Evolutionary conservation across 1,140 invertebrate species (phyloP).

Genomic region (Oncopodura yosiiana): DNA sequence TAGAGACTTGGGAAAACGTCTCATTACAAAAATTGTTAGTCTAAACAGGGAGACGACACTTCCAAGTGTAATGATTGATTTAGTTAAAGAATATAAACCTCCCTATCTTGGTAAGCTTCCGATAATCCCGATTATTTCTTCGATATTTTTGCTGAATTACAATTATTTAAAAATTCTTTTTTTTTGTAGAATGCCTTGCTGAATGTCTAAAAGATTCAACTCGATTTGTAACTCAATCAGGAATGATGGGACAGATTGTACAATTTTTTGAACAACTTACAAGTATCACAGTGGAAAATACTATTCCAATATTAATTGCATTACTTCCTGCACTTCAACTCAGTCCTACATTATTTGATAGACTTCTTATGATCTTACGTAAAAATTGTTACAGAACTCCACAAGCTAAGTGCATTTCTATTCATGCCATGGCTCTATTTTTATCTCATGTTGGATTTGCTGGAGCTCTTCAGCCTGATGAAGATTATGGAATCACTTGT

Average conservation of each 20-base stretch:
- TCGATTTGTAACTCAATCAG: slow-evolving; percentile 3
- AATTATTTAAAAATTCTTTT: slow-evolving; percentile 4
- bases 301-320: slow-evolving; percentile 23
- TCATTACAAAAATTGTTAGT: slow-evolving; percentile 17
- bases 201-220: slow-evolving; percentile 11
- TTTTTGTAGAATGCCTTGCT: slow-evolving; percentile 23
- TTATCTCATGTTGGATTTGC: slow-evolving; percentile 24
- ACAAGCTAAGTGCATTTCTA: slow-evolving; percentile 21
- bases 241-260: slow-evolving; percentile 1
- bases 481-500: slow-evolving; percentile 14
- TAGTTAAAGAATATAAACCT: slow-evolving; percentile 10
- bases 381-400: slow-evolving; percentile 26
- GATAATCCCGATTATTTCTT: not conserved
- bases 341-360: slow-evolving; percentile 13
- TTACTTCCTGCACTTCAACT: slow-evolving; percentile 23
- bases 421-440: slow-evolving; percentile 14
- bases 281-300: slow-evolving; percentile 19
- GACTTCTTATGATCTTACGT: slow-evolving; percentile 21
- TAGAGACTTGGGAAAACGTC: slow-evolving; percentile 9
- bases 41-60: slow-evolving; percentile 13
- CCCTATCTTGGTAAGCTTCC: slow-evolving; percentile 5
- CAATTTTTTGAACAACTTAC: slow-evolving; percentile 27
- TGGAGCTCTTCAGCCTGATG: slow-evolving; percentile 18
- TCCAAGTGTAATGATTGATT: slow-evolving; percentile 8
- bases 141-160: not conserved